phyloP scores from a whole-genome alignment of 2,888 invertebrate species.

The Octonoba sinensis region DNA sequence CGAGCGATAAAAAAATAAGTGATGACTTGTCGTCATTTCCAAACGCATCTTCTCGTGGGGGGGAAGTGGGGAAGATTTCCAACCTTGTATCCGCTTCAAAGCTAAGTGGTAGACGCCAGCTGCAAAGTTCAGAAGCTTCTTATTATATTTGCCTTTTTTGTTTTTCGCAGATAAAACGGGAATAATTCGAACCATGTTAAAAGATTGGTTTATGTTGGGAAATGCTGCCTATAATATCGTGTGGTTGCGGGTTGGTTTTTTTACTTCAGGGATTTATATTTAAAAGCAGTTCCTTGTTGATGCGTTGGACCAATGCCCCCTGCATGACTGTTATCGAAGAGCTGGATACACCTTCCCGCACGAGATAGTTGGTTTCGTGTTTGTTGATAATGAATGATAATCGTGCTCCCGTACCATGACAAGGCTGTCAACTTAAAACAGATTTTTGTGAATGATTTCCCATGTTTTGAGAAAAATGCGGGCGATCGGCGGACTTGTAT shows the following conservation, averaged over 20 bases:
- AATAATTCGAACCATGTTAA: constrained; percentile 43
- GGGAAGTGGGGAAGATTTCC: constrained; percentile 8
- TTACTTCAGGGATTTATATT: constrained; percentile 23
- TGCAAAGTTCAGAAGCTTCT: constrained; percentile 26
- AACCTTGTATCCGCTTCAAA: constrained; percentile 42
- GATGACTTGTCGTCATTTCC: constrained; percentile 50
- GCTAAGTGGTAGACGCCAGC: constrained; percentile 47
- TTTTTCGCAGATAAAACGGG: not conserved
- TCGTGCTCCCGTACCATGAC: too few species aligned
- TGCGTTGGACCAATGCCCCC: too few species aligned
- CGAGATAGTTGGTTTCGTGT: not conserved
- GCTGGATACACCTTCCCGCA: not conserved
- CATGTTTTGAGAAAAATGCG: too few species aligned
- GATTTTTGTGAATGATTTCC: too few species aligned
- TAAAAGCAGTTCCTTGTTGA: constrained; percentile 56
- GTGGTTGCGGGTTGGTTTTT: constrained; percentile 3
- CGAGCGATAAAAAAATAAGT: constrained; percentile 42
- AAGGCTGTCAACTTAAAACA: too few species aligned
- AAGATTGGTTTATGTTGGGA: constrained; percentile 22
- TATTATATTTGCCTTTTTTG: too few species aligned
- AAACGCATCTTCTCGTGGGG: constrained; percentile 28
- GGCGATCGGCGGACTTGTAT: constrained; percentile 13
- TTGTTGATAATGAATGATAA: too few species aligned
- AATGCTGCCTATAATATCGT: constrained; percentile 13
- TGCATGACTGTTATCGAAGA: not conserved